Conservation (phyloP, 2,113 vertebrate genomes). For the Lonchura striata region DNA sequence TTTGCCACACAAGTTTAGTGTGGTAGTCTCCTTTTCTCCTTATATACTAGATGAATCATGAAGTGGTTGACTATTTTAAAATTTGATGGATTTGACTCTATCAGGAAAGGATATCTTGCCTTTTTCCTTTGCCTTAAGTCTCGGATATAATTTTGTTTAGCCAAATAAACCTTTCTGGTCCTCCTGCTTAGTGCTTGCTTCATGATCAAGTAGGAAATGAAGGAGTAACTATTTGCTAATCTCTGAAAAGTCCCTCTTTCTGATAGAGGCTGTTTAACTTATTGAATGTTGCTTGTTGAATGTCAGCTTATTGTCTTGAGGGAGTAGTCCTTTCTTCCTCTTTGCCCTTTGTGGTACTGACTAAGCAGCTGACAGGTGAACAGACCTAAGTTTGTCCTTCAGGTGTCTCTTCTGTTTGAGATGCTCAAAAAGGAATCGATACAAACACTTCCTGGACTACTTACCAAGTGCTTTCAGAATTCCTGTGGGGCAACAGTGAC, state of each 20-base stretch:
- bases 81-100: background rate
- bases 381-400: background rate
- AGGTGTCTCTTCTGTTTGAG: background rate
- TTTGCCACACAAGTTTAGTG: background rate
- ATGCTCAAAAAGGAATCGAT: background rate
- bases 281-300: background rate
- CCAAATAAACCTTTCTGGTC: background rate
- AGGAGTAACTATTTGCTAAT: background rate
- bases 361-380: background rate
- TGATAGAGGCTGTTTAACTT: background rate
- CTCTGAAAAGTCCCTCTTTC: background rate
- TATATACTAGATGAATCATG: background rate
- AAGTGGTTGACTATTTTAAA: background rate
- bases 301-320: too few species aligned
- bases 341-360: background rate
- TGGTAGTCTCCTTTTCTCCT: background rate
- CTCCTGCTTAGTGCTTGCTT: background rate
- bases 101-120: background rate
- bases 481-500: constrained; percentile 30
- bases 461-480: background rate
- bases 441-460: background rate
- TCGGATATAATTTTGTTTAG: background rate
- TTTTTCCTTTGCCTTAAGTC: background rate
- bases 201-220: background rate
- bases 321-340: background rate